Conservation (phyloP, 2,888 invertebrate genomes). For the Tachina grossa region DNA sequence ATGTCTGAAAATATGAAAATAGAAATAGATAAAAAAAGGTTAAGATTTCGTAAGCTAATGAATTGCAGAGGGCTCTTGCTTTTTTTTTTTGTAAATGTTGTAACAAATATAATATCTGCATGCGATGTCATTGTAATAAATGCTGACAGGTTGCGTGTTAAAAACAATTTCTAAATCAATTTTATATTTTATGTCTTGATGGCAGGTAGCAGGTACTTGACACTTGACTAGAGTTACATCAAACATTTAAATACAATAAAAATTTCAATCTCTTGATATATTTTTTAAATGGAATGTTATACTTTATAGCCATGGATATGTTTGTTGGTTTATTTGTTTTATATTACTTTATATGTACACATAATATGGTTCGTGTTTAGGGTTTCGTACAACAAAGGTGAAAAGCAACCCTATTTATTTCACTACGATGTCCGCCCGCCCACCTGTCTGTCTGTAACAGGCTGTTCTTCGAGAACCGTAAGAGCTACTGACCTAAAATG, state of each 20-base stretch:
- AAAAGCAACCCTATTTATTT: too few species aligned
- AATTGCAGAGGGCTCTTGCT: neutral
- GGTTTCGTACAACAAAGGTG: too few species aligned
- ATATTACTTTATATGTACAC: too few species aligned
- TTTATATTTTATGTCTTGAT: slow-evolving; percentile 61
- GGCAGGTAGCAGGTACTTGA: slow-evolving; percentile 53
- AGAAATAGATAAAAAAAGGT: slow-evolving; percentile 1
- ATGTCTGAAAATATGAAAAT: neutral
- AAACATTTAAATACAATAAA: slow-evolving; percentile 1
- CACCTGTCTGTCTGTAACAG: too few species aligned
- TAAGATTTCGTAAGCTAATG: neutral
- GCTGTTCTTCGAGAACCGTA: too few species aligned
- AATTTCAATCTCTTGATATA: neutral
- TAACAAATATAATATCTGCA: slow-evolving; percentile 46
- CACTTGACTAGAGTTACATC: slow-evolving; percentile 47
- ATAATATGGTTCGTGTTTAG: too few species aligned
- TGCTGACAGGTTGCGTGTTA: slow-evolving; percentile 64
- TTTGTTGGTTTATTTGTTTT: too few species aligned
- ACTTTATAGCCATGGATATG: too few species aligned
- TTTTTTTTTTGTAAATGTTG: neutral
- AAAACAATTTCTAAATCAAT: slow-evolving; percentile 65
- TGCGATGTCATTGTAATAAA: slow-evolving; percentile 61
- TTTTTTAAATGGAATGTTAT: too few species aligned
- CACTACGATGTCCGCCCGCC: too few species aligned
- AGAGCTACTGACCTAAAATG: too few species aligned